phyloP scores from a whole-genome alignment of 2,888 invertebrate species.

The Cylindroiulus punctatus region DNA sequence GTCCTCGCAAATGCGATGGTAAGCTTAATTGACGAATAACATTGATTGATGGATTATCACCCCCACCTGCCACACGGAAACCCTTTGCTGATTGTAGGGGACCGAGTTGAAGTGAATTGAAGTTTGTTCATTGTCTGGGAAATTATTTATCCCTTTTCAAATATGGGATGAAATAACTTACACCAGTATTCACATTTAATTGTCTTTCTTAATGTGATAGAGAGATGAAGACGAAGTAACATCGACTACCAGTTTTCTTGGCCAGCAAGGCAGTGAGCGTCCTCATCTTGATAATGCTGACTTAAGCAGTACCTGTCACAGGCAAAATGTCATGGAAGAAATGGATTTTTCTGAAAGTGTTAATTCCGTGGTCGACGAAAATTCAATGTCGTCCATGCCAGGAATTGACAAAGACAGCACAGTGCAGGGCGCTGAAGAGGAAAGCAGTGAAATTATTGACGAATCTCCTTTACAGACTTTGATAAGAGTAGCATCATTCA shows the following conservation, averaged over 20 bases:
- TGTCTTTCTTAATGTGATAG: not conserved
- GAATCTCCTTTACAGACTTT: constrained; percentile 78
- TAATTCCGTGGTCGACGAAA: not conserved
- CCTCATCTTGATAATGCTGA: not conserved
- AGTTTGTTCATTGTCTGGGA: no score
- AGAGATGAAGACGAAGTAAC: not conserved
- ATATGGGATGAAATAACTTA: not conserved
- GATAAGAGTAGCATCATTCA: constrained; percentile 81
- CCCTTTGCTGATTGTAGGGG: no score
- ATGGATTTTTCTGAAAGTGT: not conserved
- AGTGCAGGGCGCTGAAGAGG: constrained; percentile 59
- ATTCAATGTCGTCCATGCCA: not conserved
- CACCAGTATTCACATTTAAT: not conserved
- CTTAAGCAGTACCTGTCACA: not conserved
- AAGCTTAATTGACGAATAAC: no score
- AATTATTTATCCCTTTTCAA: not conserved
- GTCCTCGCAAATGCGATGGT: no score
- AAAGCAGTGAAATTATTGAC: constrained; percentile 61
- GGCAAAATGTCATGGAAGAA: not conserved
- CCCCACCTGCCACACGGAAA: no score
- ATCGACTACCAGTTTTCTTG: not conserved
- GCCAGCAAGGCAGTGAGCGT: not conserved
- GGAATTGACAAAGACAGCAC: not conserved
- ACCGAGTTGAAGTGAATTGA: no score
- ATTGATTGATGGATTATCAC: no score